A percentile compares a stretch with the other conserved stretches of the same genome.
phyloP scores from a whole-genome alignment of 2,888 invertebrate species.

The Tromatobia lineatoria region DNA sequence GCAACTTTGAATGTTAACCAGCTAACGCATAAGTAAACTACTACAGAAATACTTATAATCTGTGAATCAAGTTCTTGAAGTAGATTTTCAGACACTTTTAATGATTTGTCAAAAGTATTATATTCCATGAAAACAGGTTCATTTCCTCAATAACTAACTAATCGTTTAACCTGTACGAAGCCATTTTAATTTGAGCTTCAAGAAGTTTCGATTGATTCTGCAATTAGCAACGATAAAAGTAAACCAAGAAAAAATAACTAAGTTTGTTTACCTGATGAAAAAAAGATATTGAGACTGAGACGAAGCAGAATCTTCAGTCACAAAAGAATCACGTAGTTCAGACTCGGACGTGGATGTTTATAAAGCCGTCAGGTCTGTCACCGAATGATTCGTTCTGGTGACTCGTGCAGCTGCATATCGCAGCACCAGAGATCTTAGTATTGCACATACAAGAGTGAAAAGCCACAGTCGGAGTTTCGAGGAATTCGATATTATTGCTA shows the following conservation, averaged over 20 bases:
- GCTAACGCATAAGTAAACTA: no score
- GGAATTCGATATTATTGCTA: slow-evolving; percentile 56
- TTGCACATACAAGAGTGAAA: slow-evolving; percentile 9
- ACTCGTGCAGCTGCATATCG: slow-evolving; percentile 54
- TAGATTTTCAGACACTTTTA: not conserved
- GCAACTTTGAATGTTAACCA: no score
- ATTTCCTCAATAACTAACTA: no score
- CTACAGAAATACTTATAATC: no score
- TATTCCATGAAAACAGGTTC: no score
- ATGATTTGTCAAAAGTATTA: not conserved
- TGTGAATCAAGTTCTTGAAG: not conserved
- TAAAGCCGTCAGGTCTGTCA: slow-evolving; percentile 61
- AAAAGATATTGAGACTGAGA: not conserved
- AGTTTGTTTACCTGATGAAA: not conserved
- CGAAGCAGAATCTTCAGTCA: not conserved
- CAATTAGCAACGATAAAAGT: not conserved
- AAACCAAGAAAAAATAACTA: not conserved
- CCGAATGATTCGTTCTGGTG: slow-evolving; percentile 48
- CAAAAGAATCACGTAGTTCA: slow-evolving; percentile 14
- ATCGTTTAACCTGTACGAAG: no score
- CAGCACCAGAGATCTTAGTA: slow-evolving; percentile 13
- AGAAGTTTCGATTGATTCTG: not conserved
- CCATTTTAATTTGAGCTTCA: no score
- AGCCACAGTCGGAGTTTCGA: slow-evolving; percentile 39
- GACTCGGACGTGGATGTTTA: slow-evolving; percentile 56